phyloP scores from a whole-genome alignment of 2,113 vertebrate species.

The Ciconia boyciana region DNA sequence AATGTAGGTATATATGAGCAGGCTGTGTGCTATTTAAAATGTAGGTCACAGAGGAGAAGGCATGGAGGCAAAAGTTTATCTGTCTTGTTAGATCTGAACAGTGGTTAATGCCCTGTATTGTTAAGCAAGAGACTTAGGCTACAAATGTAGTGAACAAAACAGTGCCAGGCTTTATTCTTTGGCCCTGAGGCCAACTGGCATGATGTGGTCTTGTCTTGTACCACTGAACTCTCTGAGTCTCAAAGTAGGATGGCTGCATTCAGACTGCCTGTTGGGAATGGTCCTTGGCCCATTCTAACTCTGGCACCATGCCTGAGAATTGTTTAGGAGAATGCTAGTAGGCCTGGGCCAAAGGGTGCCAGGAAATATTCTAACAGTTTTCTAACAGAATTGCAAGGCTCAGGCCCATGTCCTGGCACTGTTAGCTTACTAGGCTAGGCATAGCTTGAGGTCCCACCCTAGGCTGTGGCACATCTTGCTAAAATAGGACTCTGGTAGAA shows the following conservation, averaged over 20 bases:
- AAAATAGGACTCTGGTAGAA: too few relatives aligned
- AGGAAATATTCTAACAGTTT: neutral
- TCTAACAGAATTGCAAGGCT: neutral
- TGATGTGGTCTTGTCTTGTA: neutral
- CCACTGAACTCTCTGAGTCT: neutral
- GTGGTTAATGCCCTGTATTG: neutral
- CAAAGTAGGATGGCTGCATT: neutral
- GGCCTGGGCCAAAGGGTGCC: neutral
- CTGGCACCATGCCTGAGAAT: neutral
- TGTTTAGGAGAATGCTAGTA: neutral
- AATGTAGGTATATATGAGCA: neutral
- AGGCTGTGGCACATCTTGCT: neutral
- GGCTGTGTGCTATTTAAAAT: neutral
- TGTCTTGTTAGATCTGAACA: neutral
- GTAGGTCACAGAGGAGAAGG: neutral
- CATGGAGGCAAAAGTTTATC: neutral
- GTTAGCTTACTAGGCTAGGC: neutral
- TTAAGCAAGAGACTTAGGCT: neutral
- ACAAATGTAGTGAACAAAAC: neutral
- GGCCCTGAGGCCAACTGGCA: neutral
- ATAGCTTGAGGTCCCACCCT: neutral
- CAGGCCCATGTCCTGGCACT: fast-evolving
- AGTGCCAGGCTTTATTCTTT: neutral
- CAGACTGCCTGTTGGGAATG: neutral
- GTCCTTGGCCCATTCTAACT: neutral